phyloP scores from a whole-genome alignment of 2,888 invertebrate species.

The Zeuzera pyrina region DNA sequence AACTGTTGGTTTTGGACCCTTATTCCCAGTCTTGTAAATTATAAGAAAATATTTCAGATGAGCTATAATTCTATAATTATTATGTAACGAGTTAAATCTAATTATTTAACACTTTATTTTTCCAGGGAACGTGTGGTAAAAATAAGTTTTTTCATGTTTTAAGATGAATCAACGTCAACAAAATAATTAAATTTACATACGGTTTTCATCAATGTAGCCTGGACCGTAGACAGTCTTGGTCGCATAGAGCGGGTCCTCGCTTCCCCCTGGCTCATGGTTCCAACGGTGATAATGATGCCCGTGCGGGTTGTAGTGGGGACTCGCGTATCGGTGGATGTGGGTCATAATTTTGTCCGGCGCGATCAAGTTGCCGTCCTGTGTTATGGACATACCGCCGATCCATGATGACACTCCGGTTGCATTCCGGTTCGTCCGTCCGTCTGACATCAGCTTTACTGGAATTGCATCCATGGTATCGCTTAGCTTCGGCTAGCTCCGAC shows the following conservation, averaged over 20 bases:
- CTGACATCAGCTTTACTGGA: slow-evolving; percentile 72
- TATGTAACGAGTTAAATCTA: too few species aligned
- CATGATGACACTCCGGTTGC: slow-evolving; percentile 57
- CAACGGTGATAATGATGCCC: slow-evolving; percentile 65
- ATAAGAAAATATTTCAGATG: too few species aligned
- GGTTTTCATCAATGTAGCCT: slow-evolving; percentile 70
- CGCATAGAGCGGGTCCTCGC: slow-evolving; percentile 63
- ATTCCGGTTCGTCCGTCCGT: slow-evolving; percentile 61
- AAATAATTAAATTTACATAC: slow-evolving; percentile 52
- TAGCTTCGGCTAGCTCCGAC: slow-evolving; percentile 54
- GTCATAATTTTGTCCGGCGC: slow-evolving; percentile 67
- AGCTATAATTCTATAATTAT: too few species aligned
- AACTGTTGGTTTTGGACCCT: too few species aligned
- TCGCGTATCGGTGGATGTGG: slow-evolving; percentile 65
- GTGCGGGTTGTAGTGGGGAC: slow-evolving; percentile 68
- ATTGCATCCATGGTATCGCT: slow-evolving; percentile 68
- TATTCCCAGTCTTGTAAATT: too few species aligned
- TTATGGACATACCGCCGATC: slow-evolving; percentile 71
- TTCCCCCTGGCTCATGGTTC: slow-evolving; percentile 68
- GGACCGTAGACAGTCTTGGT: slow-evolving; percentile 73
- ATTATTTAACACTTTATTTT: too few species aligned
- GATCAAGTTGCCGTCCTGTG: slow-evolving; percentile 67
- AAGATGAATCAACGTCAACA: slow-evolving; percentile 2
- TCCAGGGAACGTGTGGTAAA: too few species aligned
- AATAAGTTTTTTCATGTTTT: too few species aligned